Evolutionary conservation across 2,113 vertebrate genomes (phyloP).

Genomic region (Triplophysa rosa): DNA sequence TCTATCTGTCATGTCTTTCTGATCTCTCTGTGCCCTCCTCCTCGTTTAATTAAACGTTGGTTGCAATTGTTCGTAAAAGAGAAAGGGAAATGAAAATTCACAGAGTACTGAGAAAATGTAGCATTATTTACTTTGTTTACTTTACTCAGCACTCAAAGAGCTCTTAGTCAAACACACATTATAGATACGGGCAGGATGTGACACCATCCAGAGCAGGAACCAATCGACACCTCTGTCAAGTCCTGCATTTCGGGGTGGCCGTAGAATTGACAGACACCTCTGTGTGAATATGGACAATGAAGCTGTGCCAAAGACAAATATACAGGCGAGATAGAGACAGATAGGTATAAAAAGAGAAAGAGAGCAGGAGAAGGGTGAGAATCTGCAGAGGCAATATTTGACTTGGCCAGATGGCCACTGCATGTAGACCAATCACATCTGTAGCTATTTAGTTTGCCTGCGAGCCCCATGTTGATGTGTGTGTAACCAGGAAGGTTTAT

Average conservation of each 20-base stretch:
- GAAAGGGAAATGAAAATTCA: slow-evolving; percentile 33
- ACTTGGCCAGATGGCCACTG: slow-evolving; percentile 79
- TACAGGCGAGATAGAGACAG: slow-evolving; percentile 31
- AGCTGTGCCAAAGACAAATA: slow-evolving; percentile 77
- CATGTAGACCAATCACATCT: slow-evolving; percentile 76
- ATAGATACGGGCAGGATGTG: slow-evolving; percentile 20
- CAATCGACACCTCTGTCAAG: slow-evolving; percentile 7
- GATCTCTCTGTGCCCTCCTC: neutral
- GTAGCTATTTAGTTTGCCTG: slow-evolving; percentile 67
- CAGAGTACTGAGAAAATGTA: slow-evolving; percentile 9
- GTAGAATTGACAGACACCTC: slow-evolving; percentile 62
- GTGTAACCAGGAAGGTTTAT: slow-evolving; percentile 41
- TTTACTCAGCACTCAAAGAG: slow-evolving; percentile 23
- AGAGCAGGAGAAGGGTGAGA: slow-evolving; percentile 62
- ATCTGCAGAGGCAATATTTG: slow-evolving; percentile 79
- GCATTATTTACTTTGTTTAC: slow-evolving; percentile 21
- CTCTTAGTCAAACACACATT: neutral
- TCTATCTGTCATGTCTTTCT: neutral
- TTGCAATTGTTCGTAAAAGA: slow-evolving; percentile 32
- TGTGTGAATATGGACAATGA: slow-evolving; percentile 76
- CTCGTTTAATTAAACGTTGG: neutral
- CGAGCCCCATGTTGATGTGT: slow-evolving; percentile 66
- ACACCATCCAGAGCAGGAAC: neutral
- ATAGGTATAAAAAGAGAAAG: slow-evolving; percentile 32
- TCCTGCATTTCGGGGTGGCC: slow-evolving; percentile 4